These are phyloP conservation scores for Boloria euphrosyne DNA, from an alignment of 2,888 invertebrate species.

Conservation along the genomic window DNA sequence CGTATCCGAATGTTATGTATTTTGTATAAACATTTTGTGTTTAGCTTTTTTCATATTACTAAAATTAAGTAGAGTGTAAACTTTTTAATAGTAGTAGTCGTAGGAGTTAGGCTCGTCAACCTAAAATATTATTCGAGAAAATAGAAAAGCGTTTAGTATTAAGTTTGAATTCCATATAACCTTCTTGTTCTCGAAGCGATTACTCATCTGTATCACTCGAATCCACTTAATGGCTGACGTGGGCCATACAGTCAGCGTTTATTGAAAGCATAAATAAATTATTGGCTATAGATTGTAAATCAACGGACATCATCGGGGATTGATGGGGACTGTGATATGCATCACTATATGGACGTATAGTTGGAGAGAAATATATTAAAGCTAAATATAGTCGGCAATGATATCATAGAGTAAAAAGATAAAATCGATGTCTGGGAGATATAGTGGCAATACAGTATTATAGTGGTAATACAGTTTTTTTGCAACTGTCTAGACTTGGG, in stretches of 20 bases:
- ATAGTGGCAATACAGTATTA: too few species aligned
- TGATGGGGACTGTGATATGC: constrained; percentile 47
- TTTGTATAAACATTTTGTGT: background rate
- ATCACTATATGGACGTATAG: constrained; percentile 18
- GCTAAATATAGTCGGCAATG: constrained; percentile 1
- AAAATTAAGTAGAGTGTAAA: background rate
- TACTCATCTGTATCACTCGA: constrained; percentile 35
- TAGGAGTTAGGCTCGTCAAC: background rate
- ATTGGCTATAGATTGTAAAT: constrained; percentile 49
- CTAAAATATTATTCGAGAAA: background rate
- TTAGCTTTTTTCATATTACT: background rate
- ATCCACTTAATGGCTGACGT: constrained; percentile 39
- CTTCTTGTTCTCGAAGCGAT: constrained; percentile 16
- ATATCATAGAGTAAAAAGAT: background rate
- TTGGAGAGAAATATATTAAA: constrained; percentile 4
- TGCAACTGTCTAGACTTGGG: too few species aligned
- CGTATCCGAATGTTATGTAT: too few species aligned
- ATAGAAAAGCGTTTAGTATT: background rate
- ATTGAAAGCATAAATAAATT: constrained; percentile 51
- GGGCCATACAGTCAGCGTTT: constrained; percentile 41
- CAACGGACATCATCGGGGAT: constrained; percentile 40
- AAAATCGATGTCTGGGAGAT: too few species aligned
- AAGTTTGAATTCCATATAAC: constrained; percentile 12
- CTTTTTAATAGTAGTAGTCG: background rate
- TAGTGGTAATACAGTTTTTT: too few species aligned